Percentiles rank a stretch among this genome's conserved stretches.
Conservation (phyloP, 2,797 vertebrate genomes). For the Thripadectes ignobilis region DNA sequence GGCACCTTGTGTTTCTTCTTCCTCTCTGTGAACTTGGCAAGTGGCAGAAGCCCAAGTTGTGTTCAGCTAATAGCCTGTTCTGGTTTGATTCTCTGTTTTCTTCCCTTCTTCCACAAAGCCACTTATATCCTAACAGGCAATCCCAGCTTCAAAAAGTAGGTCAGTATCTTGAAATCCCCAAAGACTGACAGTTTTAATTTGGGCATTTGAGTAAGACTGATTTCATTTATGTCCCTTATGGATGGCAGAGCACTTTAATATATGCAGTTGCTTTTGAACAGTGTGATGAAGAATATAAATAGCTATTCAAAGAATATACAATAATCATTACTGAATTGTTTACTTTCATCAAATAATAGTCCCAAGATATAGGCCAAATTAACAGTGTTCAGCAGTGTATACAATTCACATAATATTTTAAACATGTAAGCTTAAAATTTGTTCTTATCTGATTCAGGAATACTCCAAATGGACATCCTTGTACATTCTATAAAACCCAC, state of each 20-base stretch:
- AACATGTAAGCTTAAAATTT: neutral
- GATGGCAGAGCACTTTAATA: neutral
- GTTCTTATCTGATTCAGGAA: neutral
- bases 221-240: neutral
- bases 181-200: neutral
- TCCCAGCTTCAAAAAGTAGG: neutral
- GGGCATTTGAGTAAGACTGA: neutral
- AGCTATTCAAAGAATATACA: neutral
- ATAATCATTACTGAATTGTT: neutral
- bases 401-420: neutral
- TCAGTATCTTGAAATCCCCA: neutral
- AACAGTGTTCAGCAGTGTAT: neutral
- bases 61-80: neutral
- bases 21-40: neutral
- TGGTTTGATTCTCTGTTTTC: neutral
- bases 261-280: neutral
- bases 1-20: neutral
- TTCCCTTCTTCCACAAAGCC: neutral
- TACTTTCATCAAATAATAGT: neutral
- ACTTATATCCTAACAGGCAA: neutral
- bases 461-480: neutral
- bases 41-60: neutral
- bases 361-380: neutral
- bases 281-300: neutral
- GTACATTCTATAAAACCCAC: neutral